phyloP scores from a whole-genome alignment of 2,797 vertebrate species.

The Scomberomorus guttatus region DNA sequence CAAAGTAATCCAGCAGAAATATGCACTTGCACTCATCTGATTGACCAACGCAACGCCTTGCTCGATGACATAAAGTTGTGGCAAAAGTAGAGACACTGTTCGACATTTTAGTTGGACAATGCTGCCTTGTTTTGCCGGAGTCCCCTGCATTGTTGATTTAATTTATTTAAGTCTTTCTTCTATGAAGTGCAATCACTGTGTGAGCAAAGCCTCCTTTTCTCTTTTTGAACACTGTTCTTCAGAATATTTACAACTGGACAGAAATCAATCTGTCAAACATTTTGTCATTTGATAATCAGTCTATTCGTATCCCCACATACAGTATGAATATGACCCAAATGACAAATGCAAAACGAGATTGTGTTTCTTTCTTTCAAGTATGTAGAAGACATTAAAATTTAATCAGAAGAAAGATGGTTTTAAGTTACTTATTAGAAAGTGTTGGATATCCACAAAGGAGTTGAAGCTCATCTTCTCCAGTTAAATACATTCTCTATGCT shows the following conservation, averaged over 20 bases:
- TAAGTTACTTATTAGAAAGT: constrained; percentile 32
- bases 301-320: background rate
- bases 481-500: constrained; percentile 39
- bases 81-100: too few relatives aligned
- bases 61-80: too few relatives aligned
- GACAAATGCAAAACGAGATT: background rate
- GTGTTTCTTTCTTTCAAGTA: background rate
- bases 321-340: background rate
- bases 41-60: too few relatives aligned
- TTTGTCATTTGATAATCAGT: background rate
- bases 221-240: background rate
- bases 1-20: too few relatives aligned
- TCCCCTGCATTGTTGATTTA: background rate
- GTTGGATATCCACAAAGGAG: constrained; percentile 30
- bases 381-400: background rate
- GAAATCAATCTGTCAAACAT: background rate
- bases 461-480: constrained; percentile 32
- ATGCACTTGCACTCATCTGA: too few relatives aligned
- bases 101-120: too few relatives aligned
- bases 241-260: background rate
- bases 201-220: background rate
- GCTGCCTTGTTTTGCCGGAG: too few relatives aligned
- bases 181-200: background rate
- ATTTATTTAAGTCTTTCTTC: background rate
- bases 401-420: constrained; percentile 18